Evolutionary conservation across 2,888 invertebrate species (phyloP).

Genomic region (Macrosiphum euphorbiae): DNA sequence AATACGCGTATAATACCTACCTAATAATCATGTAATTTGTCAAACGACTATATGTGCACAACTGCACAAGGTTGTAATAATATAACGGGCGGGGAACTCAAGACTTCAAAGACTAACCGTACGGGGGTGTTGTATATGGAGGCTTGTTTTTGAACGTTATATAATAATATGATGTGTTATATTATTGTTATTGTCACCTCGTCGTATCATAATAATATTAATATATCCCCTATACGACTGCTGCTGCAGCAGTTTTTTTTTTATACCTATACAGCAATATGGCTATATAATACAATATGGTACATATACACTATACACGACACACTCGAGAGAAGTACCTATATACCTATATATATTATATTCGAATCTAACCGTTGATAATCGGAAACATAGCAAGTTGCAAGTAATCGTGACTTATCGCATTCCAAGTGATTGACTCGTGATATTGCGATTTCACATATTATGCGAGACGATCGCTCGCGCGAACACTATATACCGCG

Average conservation of each 20-base stretch:
- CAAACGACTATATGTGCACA: background rate
- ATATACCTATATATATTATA: no score
- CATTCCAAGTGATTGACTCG: constrained; percentile 50
- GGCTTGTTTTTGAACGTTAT: background rate
- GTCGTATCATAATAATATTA: background rate
- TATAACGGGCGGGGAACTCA: background rate
- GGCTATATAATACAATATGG: background rate
- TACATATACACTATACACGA: background rate
- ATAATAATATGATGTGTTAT: background rate
- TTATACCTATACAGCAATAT: background rate
- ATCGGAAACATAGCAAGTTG: constrained; percentile 30
- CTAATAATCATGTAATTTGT: constrained; percentile 31
- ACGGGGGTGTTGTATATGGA: background rate
- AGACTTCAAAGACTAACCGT: constrained; percentile 4
- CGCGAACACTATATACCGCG: background rate
- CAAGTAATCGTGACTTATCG: constrained; percentile 61
- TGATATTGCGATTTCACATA: constrained; percentile 54
- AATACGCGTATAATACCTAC: background rate
- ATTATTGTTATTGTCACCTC: background rate
- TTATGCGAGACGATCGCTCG: background rate
- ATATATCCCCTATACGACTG: background rate
- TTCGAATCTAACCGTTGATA: constrained; percentile 20
- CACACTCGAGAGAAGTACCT: background rate
- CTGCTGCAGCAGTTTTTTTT: background rate
- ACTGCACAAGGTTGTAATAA: background rate